phyloP scores from a whole-genome alignment of 2,888 invertebrate genomes.

The Myopa tessellatipennis region DNA sequence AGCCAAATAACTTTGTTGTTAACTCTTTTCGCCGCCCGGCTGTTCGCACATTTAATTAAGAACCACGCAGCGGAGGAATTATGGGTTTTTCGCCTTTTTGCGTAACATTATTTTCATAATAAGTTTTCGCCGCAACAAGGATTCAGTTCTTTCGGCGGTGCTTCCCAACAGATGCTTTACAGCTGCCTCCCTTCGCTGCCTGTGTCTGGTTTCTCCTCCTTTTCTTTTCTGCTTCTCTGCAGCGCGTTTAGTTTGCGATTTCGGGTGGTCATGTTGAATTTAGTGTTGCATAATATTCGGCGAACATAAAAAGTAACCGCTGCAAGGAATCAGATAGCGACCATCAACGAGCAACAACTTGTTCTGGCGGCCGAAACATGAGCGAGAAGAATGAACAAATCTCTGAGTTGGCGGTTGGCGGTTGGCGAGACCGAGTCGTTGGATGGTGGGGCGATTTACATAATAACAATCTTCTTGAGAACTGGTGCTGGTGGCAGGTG shows the following conservation, averaged over 20 bases:
- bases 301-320: background rate
- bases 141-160: too few relatives aligned
- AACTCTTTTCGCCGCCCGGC: too few relatives aligned
- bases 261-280: background rate
- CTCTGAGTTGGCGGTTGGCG: background rate
- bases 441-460: background rate
- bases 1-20: too few relatives aligned
- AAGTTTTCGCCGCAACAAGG: too few relatives aligned
- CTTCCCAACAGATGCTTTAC: too few relatives aligned
- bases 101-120: too few relatives aligned
- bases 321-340: background rate
- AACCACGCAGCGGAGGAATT: too few relatives aligned
- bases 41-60: too few relatives aligned
- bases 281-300: background rate
- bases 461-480: too few relatives aligned
- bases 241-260: background rate
- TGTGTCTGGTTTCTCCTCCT: background rate
- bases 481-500: too few relatives aligned
- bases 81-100: too few relatives aligned
- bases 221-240: background rate
- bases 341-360: background rate
- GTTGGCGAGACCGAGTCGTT: background rate
- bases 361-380: background rate
- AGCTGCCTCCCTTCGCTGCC: background rate
- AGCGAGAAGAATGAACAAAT: background rate